phyloP scores from a whole-genome alignment of 2,888 invertebrate species.

The Parnassius mnemosyne region DNA sequence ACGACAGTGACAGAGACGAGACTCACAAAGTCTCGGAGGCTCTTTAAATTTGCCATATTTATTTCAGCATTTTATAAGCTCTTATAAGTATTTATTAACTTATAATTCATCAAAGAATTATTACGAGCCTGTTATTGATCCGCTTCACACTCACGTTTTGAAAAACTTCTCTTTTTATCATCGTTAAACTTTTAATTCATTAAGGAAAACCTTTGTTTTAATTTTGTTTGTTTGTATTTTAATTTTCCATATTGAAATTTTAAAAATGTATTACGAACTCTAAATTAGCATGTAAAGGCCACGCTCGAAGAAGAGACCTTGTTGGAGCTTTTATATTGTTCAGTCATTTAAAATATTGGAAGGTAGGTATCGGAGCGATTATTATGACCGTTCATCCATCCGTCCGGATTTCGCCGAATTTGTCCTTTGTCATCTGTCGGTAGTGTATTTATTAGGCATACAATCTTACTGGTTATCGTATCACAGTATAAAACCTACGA shows the following conservation, averaged over 20 bases:
- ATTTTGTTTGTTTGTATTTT: not conserved
- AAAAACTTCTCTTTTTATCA: not conserved
- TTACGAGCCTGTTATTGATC: no score
- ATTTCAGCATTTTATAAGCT: no score
- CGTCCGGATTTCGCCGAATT: constrained; percentile 20
- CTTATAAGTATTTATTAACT: no score
- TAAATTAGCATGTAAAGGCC: constrained; percentile 1
- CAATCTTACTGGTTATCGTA: constrained; percentile 11
- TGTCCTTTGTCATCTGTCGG: constrained; percentile 14
- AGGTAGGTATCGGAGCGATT: constrained; percentile 13
- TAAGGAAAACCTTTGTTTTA: not conserved
- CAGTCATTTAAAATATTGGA: constrained; percentile 13
- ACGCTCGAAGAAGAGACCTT: constrained; percentile 11
- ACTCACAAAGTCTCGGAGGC: no score
- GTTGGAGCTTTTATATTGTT: constrained; percentile 2
- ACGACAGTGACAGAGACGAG: no score
- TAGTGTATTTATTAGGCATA: constrained; percentile 1
- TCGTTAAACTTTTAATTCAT: not conserved
- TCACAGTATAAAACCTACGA: constrained; percentile 1
- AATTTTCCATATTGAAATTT: not conserved
- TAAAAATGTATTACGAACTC: not conserved
- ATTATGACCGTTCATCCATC: constrained; percentile 15
- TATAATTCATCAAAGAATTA: no score
- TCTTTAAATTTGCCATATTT: no score
- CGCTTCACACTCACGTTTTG: no score